A percentile compares a stretch with the other conserved stretches of the same genome.
These are phyloP conservation scores for Crocodylus rhombifer DNA, from an alignment of 2,797 vertebrate species.

Conservation along the genomic window DNA sequence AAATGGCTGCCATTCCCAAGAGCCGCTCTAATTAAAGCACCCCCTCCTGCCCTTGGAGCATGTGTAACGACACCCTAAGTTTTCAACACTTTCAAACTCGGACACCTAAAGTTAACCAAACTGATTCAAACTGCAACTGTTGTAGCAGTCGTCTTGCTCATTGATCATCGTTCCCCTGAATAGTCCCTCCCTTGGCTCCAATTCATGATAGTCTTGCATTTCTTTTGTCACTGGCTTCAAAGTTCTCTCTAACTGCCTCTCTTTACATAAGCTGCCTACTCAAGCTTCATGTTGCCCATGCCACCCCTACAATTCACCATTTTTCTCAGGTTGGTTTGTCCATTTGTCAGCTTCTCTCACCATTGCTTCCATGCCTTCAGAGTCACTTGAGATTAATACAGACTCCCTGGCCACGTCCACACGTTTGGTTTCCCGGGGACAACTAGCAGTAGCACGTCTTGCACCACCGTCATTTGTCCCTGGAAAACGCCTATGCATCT, in stretches of 20 bases:
- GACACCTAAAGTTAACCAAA: not conserved
- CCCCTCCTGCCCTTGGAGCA: too few species aligned
- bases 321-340: not conserved
- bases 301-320: not conserved
- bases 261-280: not conserved
- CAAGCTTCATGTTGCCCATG: not conserved
- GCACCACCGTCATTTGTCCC: too few species aligned
- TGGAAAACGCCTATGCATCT: too few species aligned
- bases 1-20: too few species aligned
- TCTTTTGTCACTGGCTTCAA: not conserved
- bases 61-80: not conserved
- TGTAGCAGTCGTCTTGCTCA: not conserved
- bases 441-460: too few species aligned
- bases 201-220: fast-evolving
- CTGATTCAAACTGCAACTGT: not conserved
- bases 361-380: not conserved
- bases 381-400: not conserved
- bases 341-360: not conserved
- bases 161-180: fast-evolving
- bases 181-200: not conserved
- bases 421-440: too few species aligned
- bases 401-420: not conserved
- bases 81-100: not conserved
- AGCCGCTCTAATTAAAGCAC: too few species aligned
- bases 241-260: not conserved